These are phyloP conservation scores for Trichonephila clavipes DNA, from an alignment of 1,140 invertebrate species.

Conservation along the genomic window DNA sequence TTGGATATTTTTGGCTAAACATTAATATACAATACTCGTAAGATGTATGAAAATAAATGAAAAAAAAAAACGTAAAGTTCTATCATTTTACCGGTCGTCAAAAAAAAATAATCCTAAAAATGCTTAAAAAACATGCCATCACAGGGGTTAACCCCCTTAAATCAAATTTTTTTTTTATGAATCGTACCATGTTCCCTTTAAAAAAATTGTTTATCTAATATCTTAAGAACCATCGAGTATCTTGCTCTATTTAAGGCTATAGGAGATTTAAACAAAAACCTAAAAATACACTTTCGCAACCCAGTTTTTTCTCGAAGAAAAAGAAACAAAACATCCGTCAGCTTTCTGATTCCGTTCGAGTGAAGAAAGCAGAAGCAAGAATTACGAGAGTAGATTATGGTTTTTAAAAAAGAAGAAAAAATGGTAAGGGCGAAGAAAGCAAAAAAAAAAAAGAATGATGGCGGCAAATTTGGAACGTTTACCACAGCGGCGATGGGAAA, in stretches of 20 bases:
- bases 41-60: too few relatives aligned
- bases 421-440: background rate
- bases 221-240: background rate
- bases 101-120: too few relatives aligned
- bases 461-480: conserved; percentile 51
- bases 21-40: too few relatives aligned
- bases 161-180: too few relatives aligned
- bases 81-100: too few relatives aligned
- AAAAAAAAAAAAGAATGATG: conserved; percentile 11
- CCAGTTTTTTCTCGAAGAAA: background rate
- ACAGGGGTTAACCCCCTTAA: too few relatives aligned
- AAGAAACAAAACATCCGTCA: conserved; percentile 6
- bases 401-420: background rate
- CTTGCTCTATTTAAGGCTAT: conserved; percentile 42
- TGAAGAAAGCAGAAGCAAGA: conserved; percentile 22
- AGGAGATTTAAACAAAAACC: conserved; percentile 41
- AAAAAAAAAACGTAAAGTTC: too few relatives aligned
- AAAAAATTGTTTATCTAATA: too few relatives aligned
- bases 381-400: conserved; percentile 17
- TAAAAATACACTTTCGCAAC: conserved; percentile 23
- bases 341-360: conserved; percentile 18
- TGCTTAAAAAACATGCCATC: too few relatives aligned
- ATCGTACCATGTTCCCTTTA: too few relatives aligned
- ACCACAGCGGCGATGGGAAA: conserved; percentile 30
- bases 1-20: too few relatives aligned